These are phyloP conservation scores for Myxocyprinus asiaticus DNA, from an alignment of 2,113 vertebrate genomes.

Conservation along the genomic window DNA sequence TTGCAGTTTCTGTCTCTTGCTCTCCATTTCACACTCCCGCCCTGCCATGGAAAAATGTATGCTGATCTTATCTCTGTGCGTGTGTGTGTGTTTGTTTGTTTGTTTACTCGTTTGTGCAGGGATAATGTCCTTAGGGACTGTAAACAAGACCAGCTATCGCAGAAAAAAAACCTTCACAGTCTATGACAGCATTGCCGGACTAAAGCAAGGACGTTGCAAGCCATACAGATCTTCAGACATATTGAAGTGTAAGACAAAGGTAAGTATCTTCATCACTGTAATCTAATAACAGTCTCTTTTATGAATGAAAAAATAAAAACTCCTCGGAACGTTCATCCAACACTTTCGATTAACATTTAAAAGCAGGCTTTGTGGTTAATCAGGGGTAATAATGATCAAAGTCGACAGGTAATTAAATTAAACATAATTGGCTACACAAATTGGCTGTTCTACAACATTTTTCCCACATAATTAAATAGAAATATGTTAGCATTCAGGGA, in stretches of 20 bases:
- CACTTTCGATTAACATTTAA: slow-evolving; percentile 68
- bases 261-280: slow-evolving; percentile 25
- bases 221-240: slow-evolving; percentile 35
- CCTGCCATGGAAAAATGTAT: slow-evolving; percentile 18
- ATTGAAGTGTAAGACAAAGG: slow-evolving; percentile 34
- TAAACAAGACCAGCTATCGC: neutral
- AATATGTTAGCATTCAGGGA: slow-evolving; percentile 66
- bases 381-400: slow-evolving; percentile 81
- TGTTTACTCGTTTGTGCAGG: slow-evolving; percentile 49
- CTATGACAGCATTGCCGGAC: slow-evolving; percentile 19
- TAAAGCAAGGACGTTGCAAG: slow-evolving; percentile 24
- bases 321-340: slow-evolving; percentile 62
- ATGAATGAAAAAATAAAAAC: slow-evolving; percentile 49
- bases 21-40: slow-evolving; percentile 10
- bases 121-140: slow-evolving; percentile 28
- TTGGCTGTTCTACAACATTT: slow-evolving; percentile 77
- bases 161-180: neutral
- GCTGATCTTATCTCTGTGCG: slow-evolving; percentile 2
- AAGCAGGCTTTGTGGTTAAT: slow-evolving; percentile 75
- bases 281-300: slow-evolving; percentile 50
- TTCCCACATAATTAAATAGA: slow-evolving; percentile 76
- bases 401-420: slow-evolving; percentile 83
- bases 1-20: slow-evolving; percentile 20
- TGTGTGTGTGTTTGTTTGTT: slow-evolving; percentile 40
- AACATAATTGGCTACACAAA: slow-evolving; percentile 81